Conservation (phyloP, 2,888 invertebrate species). For the Lithophane socia region DNA sequence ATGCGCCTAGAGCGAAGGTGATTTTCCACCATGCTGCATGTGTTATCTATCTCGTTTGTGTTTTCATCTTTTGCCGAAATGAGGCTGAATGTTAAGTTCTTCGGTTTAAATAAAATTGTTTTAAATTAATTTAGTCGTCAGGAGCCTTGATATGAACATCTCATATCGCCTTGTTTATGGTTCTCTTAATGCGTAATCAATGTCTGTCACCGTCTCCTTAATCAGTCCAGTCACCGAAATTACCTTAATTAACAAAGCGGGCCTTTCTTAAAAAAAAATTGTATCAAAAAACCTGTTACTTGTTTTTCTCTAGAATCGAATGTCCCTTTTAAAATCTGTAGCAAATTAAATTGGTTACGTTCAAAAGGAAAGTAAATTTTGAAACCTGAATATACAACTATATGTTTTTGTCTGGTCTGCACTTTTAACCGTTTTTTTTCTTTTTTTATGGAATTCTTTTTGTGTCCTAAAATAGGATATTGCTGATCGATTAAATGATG, state of each 20-base stretch:
- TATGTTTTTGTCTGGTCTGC: slow-evolving; percentile 45
- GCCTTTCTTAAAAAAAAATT: slow-evolving; percentile 79
- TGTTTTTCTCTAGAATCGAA: slow-evolving; percentile 78
- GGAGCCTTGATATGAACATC: slow-evolving; percentile 34
- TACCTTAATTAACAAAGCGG: slow-evolving; percentile 82
- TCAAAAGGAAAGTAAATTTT: slow-evolving; percentile 71
- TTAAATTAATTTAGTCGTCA: slow-evolving; percentile 36
- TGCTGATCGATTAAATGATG: slow-evolving; percentile 22
- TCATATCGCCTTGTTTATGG: slow-evolving; percentile 43
- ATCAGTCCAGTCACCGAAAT: slow-evolving; percentile 82
- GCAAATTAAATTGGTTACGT: slow-evolving; percentile 75
- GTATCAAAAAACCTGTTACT: slow-evolving; percentile 80
- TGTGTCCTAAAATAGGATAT: slow-evolving; percentile 13
- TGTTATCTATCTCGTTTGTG: slow-evolving; percentile 43
- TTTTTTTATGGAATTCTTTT: background rate
- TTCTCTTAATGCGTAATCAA: slow-evolving; percentile 76
- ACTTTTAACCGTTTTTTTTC: slow-evolving; percentile 1
- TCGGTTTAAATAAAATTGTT: slow-evolving; percentile 6
- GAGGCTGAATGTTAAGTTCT: slow-evolving; percentile 40
- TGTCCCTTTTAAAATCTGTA: slow-evolving; percentile 77
- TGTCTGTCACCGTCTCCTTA: slow-evolving; percentile 79
- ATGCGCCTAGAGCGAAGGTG: slow-evolving; percentile 55
- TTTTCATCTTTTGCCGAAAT: slow-evolving; percentile 57
- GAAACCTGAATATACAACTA: slow-evolving; percentile 68
- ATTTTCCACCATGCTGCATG: slow-evolving; percentile 52